A percentile compares a stretch with the other conserved stretches of the same genome.
phyloP scores from a whole-genome alignment of 1,140 invertebrate species.

The Trichoplusia ni region DNA sequence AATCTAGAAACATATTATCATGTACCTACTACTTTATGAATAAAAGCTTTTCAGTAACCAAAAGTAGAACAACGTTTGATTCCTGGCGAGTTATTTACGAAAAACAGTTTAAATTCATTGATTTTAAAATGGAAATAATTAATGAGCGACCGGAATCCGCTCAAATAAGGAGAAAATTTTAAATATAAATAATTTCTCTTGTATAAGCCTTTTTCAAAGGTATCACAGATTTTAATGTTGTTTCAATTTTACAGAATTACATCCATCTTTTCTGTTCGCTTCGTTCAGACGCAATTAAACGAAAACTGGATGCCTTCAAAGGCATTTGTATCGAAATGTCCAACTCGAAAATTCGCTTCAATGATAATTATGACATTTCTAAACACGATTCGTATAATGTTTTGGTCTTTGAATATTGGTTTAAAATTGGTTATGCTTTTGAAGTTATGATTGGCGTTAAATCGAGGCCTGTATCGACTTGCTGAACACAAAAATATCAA shows the following conservation, averaged over 20 bases:
- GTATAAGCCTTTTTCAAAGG: constrained; percentile 16
- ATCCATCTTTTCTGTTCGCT: background rate
- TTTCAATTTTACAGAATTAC: constrained; percentile 17
- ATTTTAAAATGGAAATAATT: background rate
- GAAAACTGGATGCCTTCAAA: background rate
- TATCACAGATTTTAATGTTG: constrained; percentile 6
- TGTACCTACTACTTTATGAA: too few species aligned
- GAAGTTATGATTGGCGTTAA: constrained; percentile 1
- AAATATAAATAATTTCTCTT: constrained; percentile 13
- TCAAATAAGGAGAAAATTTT: constrained; percentile 11
- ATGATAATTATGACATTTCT: constrained; percentile 16
- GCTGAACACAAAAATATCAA: too few species aligned
- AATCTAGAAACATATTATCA: too few species aligned
- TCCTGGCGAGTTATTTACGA: background rate
- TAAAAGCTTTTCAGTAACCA: too few species aligned
- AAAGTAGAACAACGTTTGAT: background rate
- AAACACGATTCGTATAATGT: constrained; percentile 6
- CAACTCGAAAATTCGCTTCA: constrained; percentile 15
- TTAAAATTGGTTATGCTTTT: constrained; percentile 4
- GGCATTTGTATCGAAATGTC: constrained; percentile 16
- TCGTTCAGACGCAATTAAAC: constrained; percentile 14
- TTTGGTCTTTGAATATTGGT: background rate
- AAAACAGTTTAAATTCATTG: background rate
- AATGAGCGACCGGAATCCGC: background rate
- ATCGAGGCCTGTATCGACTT: too few species aligned